A percentile compares a stretch with the other conserved stretches of the same genome.
Evolutionary conservation across 2,113 vertebrate genomes (phyloP).

Genomic region (Mystacornis crossleyi): DNA sequence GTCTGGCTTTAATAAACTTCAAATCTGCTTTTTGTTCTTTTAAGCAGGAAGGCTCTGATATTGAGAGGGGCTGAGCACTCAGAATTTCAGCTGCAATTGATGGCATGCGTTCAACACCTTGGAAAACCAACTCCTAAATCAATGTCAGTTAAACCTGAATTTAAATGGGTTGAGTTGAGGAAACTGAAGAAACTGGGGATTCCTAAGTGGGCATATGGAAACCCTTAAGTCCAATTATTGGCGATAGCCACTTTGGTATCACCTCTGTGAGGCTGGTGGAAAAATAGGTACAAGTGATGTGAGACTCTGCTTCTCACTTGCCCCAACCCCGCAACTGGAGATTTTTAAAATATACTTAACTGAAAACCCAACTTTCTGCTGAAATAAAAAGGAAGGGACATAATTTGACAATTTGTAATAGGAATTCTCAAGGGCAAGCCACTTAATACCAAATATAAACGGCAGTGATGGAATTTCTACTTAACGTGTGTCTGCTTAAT

Average conservation of each 20-base stretch:
- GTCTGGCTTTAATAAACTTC: slow-evolving; percentile 51
- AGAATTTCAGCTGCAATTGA: background rate
- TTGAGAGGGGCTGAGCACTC: background rate
- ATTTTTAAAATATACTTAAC: background rate
- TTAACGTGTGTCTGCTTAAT: background rate
- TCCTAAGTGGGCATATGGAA: slow-evolving; percentile 6
- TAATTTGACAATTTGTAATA: background rate
- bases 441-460: background rate
- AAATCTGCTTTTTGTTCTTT: slow-evolving; percentile 23
- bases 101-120: background rate
- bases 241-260: background rate
- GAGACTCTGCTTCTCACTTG: background rate
- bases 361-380: background rate
- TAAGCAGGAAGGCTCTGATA: background rate
- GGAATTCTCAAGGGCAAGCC: background rate
- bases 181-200: background rate
- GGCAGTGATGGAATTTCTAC: background rate
- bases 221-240: background rate
- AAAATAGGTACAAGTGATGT: background rate
- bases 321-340: background rate
- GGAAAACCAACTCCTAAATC: slow-evolving; percentile 9
- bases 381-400: background rate
- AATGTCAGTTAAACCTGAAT: background rate
- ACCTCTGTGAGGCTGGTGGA: background rate
- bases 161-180: background rate